A percentile compares a stretch with the other conserved stretches of the same genome.
These are phyloP conservation scores for Boloria selene DNA, from an alignment of 2,888 invertebrate species.

Conservation along the genomic window DNA sequence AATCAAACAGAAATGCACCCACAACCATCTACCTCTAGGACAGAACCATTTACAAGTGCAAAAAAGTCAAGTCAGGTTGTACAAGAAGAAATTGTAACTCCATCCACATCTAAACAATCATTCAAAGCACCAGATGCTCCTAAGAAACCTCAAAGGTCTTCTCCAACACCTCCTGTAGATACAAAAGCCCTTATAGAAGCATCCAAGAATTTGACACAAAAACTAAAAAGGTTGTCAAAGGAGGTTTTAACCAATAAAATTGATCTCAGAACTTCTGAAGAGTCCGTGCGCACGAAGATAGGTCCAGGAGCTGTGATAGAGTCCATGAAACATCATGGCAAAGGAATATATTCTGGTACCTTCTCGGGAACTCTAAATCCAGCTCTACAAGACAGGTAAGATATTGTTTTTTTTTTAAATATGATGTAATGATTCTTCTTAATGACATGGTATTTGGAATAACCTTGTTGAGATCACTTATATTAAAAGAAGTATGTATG, in stretches of 20 bases:
- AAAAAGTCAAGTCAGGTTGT: conserved; percentile 64
- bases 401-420: neutral
- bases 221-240: conserved; percentile 93
- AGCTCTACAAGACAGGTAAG: conserved; percentile 92
- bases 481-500: too few relatives aligned
- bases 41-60: conserved; percentile 67
- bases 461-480: too few relatives aligned
- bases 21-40: conserved; percentile 73
- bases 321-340: conserved; percentile 96
- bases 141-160: conserved; percentile 63
- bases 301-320: conserved; percentile 91
- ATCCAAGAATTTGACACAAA: conserved; percentile 95
- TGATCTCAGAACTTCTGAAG: conserved; percentile 74
- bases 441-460: too few relatives aligned
- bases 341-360: conserved; percentile 97
- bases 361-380: conserved; percentile 97
- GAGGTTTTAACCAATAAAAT: conserved; percentile 90
- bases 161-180: conserved; percentile 78
- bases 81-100: conserved; percentile 61
- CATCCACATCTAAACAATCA: conserved; percentile 70
- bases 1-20: conserved; percentile 58
- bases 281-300: conserved; percentile 72
- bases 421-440: neutral
- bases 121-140: conserved; percentile 69
- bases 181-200: conserved; percentile 93